These are phyloP conservation scores for Xenopus borealis DNA, from an alignment of 2,113 vertebrate species.

Conservation along the genomic window DNA sequence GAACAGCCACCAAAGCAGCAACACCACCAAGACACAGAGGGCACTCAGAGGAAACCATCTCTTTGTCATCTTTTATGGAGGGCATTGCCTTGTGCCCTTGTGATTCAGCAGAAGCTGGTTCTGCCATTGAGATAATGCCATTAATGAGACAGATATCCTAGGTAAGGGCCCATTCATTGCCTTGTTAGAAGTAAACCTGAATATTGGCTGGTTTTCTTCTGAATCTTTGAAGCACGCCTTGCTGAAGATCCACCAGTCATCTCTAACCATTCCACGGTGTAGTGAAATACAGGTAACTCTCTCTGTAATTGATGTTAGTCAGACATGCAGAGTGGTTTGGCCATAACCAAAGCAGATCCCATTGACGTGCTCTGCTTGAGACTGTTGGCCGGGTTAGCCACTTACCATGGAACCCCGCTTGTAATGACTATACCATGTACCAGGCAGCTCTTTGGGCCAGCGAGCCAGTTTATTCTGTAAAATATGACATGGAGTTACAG, in stretches of 20 bases:
- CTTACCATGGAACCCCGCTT: constrained; percentile 98
- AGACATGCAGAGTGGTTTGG: constrained; percentile 63
- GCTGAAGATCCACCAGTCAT: too few relatives aligned
- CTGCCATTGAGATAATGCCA: too few relatives aligned
- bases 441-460: constrained; percentile 97
- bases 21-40: neutral
- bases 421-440: constrained; percentile 99
- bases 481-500: constrained; percentile 87
- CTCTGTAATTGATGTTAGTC: constrained; percentile 31
- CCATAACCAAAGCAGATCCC: constrained; percentile 52
- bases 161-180: too few relatives aligned
- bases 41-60: constrained; percentile 16
- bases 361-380: constrained; percentile 49
- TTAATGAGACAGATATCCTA: too few relatives aligned
- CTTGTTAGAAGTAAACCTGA: too few relatives aligned
- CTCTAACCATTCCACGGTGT: neutral
- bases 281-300: neutral
- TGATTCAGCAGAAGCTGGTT: too few relatives aligned
- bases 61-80: neutral
- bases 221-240: too few relatives aligned
- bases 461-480: constrained; percentile 99
- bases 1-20: constrained; percentile 2
- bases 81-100: too few relatives aligned
- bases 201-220: too few relatives aligned
- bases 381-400: constrained; percentile 68